Evolutionary conservation across 2,797 vertebrate genomes (phyloP).

Genomic region (Peromyscus nudipes): DNA sequence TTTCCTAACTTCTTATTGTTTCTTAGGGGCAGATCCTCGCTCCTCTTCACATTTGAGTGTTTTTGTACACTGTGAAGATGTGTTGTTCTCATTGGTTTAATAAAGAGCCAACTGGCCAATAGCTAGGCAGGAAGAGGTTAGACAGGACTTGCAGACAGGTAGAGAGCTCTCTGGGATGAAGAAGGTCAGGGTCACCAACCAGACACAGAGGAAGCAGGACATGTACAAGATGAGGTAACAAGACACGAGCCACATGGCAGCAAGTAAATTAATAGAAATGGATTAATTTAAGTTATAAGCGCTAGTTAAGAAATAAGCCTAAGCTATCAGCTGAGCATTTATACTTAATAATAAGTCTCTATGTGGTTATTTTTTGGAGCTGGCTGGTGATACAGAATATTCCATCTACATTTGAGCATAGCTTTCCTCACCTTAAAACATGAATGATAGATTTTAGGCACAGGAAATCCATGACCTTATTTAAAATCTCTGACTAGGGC

Average conservation of each 20-base stretch:
- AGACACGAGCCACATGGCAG: neutral
- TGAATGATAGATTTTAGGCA: neutral
- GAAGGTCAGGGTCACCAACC: neutral
- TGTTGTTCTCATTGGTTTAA: neutral
- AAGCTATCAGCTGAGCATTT: neutral
- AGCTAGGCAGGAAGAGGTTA: neutral
- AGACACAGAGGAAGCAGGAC: neutral
- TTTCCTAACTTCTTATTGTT: neutral
- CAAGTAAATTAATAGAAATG: neutral
- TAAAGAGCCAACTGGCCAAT: neutral
- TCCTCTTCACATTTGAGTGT: neutral
- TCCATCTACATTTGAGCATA: neutral
- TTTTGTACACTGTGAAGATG: neutral
- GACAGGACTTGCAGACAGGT: too few species aligned
- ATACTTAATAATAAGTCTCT: neutral
- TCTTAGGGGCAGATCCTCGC: neutral
- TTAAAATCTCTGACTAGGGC: neutral
- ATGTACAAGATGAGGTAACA: neutral
- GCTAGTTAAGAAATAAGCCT: neutral
- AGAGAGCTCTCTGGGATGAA: neutral
- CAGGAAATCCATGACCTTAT: neutral
- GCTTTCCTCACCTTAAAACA: constrained; percentile 20
- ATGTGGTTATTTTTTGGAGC: neutral
- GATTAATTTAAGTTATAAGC: neutral
- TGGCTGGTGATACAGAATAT: neutral